These are phyloP conservation scores for Dasypolia templi DNA, from an alignment of 2,888 invertebrate species.

Conservation along the genomic window DNA sequence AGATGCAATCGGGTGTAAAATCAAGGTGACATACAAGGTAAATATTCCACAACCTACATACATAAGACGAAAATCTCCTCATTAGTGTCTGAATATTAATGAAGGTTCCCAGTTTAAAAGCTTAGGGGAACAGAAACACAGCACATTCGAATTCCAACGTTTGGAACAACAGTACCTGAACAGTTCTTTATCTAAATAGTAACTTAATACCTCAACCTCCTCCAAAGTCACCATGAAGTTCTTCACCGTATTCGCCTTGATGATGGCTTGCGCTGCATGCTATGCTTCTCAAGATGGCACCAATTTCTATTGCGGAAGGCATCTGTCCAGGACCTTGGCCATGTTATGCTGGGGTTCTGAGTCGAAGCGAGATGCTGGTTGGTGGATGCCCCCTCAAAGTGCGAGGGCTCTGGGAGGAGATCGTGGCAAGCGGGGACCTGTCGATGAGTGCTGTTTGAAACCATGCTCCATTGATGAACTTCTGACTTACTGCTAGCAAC, in stretches of 20 bases:
- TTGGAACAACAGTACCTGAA: constrained; percentile 7
- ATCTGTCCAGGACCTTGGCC: constrained; percentile 36
- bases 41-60: constrained; percentile 39
- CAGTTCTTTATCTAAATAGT: neutral
- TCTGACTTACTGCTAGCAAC: constrained; percentile 48
- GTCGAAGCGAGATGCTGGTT: constrained; percentile 53
- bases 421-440: constrained; percentile 55
- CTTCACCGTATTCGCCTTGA: constrained; percentile 33
- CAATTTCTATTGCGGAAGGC: constrained; percentile 47
- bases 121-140: neutral
- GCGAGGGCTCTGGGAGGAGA: constrained; percentile 40
- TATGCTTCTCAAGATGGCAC: constrained; percentile 45
- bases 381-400: constrained; percentile 56
- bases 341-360: constrained; percentile 43
- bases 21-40: constrained; percentile 46
- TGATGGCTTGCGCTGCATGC: constrained; percentile 39
- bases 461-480: constrained; percentile 56
- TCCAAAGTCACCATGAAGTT: constrained; percentile 48
- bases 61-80: constrained; percentile 11
- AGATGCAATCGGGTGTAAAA: constrained; percentile 37
- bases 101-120: constrained; percentile 47
- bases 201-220: neutral
- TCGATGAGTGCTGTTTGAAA: constrained; percentile 62
- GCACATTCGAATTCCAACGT: constrained; percentile 39
- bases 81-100: constrained; percentile 60